phyloP scores from a whole-genome alignment of 2,113 vertebrate species.

The Ifrita kowaldi region DNA sequence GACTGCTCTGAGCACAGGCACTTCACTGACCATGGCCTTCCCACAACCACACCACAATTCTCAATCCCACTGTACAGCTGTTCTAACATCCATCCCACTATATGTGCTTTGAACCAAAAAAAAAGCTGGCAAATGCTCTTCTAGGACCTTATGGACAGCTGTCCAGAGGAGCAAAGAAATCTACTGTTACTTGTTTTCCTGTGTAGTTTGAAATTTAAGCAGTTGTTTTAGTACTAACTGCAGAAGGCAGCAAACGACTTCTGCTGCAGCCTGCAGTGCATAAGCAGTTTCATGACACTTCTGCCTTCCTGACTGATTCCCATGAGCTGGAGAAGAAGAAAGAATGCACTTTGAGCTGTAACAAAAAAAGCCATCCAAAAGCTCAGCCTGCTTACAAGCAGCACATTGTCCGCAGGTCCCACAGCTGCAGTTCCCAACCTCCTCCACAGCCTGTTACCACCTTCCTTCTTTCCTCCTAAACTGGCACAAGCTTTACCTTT shows the following conservation, averaged over 20 bases:
- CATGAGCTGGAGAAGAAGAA: background rate
- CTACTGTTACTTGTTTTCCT: background rate
- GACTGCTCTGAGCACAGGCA: background rate
- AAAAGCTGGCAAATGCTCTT: background rate
- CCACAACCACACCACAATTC: background rate
- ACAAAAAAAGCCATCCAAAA: background rate
- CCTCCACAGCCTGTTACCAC: background rate
- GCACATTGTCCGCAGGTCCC: background rate
- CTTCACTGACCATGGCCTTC: background rate
- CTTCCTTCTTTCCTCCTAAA: background rate
- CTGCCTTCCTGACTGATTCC: background rate
- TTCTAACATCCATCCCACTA: background rate
- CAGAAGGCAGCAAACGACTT: background rate
- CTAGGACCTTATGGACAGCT: background rate
- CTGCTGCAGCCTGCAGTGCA: background rate
- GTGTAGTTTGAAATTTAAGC: background rate
- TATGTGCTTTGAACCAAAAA: background rate
- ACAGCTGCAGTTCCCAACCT: background rate
- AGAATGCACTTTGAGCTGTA: background rate
- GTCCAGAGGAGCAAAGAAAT: background rate
- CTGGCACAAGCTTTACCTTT: background rate
- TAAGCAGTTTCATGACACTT: background rate
- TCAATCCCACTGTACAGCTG: background rate
- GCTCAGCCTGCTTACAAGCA: background rate
- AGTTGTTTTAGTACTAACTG: background rate